Evolutionary conservation across 2,797 vertebrate species (phyloP).

Genomic region (Euthynnus affinis): DNA sequence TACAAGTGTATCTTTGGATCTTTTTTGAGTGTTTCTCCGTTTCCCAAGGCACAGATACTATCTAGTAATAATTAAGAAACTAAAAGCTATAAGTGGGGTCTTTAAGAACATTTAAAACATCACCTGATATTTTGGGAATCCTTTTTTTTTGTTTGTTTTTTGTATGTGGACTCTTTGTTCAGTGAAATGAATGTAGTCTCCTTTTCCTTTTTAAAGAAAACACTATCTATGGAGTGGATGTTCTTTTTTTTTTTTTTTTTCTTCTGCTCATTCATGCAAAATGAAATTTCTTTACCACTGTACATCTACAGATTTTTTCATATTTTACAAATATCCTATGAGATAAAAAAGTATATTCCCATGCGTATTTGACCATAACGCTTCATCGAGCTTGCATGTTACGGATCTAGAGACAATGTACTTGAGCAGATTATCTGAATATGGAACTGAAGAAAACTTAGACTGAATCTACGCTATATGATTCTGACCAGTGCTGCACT

Average conservation of each 20-base stretch:
- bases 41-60: conserved; percentile 86
- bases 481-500: conserved; percentile 94
- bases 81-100: conserved; percentile 85
- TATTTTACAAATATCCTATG: conserved; percentile 91
- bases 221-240: conserved; percentile 88
- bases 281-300: conserved; percentile 85
- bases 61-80: conserved; percentile 80
- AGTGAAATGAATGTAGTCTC: conserved; percentile 93
- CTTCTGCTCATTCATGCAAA: conserved; percentile 89
- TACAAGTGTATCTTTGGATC: conserved; percentile 91
- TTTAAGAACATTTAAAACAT: conserved; percentile 88
- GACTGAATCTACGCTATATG: conserved; percentile 85
- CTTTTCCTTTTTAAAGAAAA: conserved; percentile 82
- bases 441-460: conserved; percentile 84
- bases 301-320: conserved; percentile 87
- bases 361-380: conserved; percentile 91
- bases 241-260: conserved; percentile 70
- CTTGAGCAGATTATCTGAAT: conserved; percentile 89
- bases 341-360: conserved; percentile 90
- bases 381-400: conserved; percentile 92
- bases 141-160: conserved; percentile 75
- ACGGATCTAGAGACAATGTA: conserved; percentile 90
- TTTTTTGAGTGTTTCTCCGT: conserved; percentile 89
- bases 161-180: conserved; percentile 88
- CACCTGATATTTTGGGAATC: conserved; percentile 86